Evolutionary conservation across 2,113 vertebrate species (phyloP).

Genomic region (Petrocephalus microphthalmus): DNA sequence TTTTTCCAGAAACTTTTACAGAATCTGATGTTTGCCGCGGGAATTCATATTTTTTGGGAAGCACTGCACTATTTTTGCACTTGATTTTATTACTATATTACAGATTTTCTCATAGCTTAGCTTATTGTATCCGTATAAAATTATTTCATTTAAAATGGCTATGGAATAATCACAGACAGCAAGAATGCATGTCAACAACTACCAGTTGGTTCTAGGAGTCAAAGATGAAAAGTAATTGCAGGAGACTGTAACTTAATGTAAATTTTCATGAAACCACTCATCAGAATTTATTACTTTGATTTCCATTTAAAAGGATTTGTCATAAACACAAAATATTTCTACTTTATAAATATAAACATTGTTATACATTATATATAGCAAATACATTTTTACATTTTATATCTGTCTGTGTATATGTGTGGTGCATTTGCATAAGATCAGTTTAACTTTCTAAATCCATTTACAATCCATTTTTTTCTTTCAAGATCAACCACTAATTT

Average conservation of each 20-base stretch:
- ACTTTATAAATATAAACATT: neutral
- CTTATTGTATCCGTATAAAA: neutral
- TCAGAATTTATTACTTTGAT: neutral
- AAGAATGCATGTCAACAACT: neutral
- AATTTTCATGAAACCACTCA: neutral
- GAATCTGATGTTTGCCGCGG: neutral
- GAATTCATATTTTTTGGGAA: neutral
- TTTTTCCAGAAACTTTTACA: neutral
- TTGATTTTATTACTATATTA: neutral
- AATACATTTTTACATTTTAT: neutral
- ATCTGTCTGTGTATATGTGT: neutral
- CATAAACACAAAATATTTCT: neutral
- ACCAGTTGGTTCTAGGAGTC: neutral
- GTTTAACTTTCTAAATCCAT: neutral
- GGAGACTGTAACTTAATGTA: neutral
- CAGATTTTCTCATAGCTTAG: neutral
- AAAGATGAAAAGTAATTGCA: neutral
- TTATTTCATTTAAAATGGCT: neutral
- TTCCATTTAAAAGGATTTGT: neutral
- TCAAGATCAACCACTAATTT: neutral
- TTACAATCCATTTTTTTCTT: neutral
- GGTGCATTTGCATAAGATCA: neutral
- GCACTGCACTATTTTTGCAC: neutral
- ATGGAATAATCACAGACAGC: neutral
- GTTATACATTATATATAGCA: neutral